Conservation (phyloP, 2,888 invertebrate genomes). For the Leucophenga maculata region DNA sequence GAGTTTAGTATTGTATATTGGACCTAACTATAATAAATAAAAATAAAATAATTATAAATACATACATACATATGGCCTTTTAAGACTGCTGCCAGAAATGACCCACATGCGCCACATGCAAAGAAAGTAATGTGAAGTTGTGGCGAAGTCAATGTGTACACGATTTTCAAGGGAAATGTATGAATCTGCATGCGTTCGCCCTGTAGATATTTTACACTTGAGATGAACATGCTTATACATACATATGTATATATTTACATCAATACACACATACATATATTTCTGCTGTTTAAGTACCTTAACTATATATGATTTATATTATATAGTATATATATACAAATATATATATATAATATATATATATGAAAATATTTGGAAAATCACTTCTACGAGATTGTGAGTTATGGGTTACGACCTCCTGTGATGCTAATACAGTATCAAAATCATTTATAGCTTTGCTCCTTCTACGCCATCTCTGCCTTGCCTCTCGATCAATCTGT, state of each 20-base stretch:
- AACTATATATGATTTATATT: not conserved
- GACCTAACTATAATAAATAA: too few relatives aligned
- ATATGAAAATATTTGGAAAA: not conserved
- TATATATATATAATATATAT: constrained; percentile 3
- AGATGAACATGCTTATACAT: too few relatives aligned
- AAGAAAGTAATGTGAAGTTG: constrained; percentile 18
- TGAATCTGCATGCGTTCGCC: too few relatives aligned
- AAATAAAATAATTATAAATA: too few relatives aligned
- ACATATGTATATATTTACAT: not conserved
- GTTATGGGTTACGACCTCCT: too few relatives aligned
- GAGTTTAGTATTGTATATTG: too few relatives aligned
- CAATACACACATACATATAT: constrained; percentile 17
- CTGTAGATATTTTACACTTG: not conserved
- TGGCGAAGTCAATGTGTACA: not conserved
- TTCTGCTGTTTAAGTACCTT: not conserved
- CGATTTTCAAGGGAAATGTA: not conserved
- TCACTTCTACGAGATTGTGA: too few relatives aligned
- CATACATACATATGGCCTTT: too few relatives aligned
- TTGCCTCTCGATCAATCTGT: too few relatives aligned
- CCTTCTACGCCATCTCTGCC: too few relatives aligned
- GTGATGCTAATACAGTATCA: too few relatives aligned
- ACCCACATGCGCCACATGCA: constrained; percentile 8
- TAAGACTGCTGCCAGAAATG: not conserved
- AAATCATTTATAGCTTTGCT: too few relatives aligned
- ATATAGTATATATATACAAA: constrained; percentile 22